A percentile compares a stretch with the other conserved stretches of the same genome.
Conservation (phyloP, 2,888 invertebrate species). For the Pachycephus smyrnensis region DNA sequence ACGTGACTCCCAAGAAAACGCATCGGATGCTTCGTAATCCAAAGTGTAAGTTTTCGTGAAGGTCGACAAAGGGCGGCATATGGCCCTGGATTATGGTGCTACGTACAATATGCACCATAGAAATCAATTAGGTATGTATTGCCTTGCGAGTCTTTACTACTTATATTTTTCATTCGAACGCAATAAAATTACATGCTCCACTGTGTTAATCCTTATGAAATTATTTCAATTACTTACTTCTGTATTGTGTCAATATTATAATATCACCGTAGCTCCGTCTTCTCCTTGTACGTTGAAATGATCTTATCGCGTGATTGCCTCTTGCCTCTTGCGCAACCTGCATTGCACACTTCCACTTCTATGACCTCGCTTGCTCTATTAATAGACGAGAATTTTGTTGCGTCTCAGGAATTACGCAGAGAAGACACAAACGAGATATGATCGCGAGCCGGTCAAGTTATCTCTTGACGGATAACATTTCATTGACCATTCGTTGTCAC, state of each 20-base stretch:
- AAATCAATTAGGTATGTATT: conserved; percentile 60
- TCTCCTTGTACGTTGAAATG: neutral
- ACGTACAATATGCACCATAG: conserved; percentile 62
- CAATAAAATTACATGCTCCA: neutral
- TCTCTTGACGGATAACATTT: neutral
- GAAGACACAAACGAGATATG: neutral
- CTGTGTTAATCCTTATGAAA: neutral
- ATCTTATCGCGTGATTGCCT: neutral
- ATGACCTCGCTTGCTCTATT: neutral
- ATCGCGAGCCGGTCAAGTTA: neutral
- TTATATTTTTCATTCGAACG: neutral
- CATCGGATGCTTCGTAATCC: neutral
- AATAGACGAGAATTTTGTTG: neutral
- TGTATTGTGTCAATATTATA: neutral
- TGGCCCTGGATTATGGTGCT: conserved; percentile 63
- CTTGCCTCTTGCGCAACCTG: neutral
- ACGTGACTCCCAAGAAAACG: neutral
- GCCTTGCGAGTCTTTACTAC: neutral
- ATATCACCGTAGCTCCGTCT: neutral
- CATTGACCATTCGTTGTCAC: too few relatives aligned
- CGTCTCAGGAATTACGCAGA: neutral
- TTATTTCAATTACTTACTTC: neutral
- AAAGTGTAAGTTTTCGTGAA: conserved; percentile 20
- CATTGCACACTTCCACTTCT: neutral
- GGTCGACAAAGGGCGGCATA: conserved; percentile 45